Percentiles rank a stretch among this genome's conserved stretches.
Evolutionary conservation across 2,113 vertebrate genomes (phyloP).

Genomic region (Dicrurus megarhynchus): DNA sequence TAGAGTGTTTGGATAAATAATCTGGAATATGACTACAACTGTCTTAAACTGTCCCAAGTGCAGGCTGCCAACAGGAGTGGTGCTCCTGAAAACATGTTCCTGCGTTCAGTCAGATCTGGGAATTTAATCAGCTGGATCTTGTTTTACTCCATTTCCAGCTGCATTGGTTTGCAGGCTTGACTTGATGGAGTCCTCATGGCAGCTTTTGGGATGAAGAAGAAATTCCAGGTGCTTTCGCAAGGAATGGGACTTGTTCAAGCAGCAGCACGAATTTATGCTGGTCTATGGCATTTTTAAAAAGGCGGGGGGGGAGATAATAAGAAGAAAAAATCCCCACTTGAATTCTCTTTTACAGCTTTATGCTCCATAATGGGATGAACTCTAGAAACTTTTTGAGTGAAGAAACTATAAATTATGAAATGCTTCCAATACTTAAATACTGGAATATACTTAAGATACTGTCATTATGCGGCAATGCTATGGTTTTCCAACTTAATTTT

Average conservation of each 20-base stretch:
- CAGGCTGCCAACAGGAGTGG: not conserved
- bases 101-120: not conserved
- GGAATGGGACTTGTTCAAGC: not conserved
- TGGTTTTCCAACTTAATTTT: not conserved
- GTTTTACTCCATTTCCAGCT: not conserved
- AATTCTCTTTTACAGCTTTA: not conserved
- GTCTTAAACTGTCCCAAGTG: not conserved
- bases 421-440: not conserved
- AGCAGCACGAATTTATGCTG: not conserved
- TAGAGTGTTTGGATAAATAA: not conserved
- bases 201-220: not conserved
- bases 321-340: not conserved
- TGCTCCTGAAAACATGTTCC: not conserved
- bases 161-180: not conserved
- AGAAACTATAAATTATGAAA: not conserved
- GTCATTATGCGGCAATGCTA: not conserved
- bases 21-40: not conserved
- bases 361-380: not conserved
- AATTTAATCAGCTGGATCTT: not conserved
- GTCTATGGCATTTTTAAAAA: not conserved
- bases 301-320: accelerated
- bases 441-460: not conserved
- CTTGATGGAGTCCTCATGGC: not conserved
- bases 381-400: not conserved
- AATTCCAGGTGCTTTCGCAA: not conserved